Conservation (phyloP, 2,888 invertebrate species). For the Eristalinus aeneus region DNA sequence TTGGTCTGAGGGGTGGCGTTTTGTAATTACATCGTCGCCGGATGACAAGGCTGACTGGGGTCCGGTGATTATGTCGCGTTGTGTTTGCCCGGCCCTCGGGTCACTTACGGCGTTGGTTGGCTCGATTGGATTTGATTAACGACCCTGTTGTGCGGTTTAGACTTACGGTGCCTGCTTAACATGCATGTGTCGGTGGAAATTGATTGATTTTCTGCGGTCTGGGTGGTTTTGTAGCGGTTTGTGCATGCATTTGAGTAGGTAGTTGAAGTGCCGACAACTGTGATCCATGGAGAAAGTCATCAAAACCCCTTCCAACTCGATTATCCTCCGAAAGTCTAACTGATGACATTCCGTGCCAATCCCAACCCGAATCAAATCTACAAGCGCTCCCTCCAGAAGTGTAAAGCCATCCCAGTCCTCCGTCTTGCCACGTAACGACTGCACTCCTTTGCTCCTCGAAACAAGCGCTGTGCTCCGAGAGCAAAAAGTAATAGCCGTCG, state of each 20-base stretch:
- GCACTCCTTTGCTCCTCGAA: background rate
- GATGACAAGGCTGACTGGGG: background rate
- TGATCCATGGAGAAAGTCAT: too few relatives aligned
- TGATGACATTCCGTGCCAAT: too few relatives aligned
- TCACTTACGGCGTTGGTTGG: slow-evolving; percentile 24
- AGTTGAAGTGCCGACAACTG: too few relatives aligned
- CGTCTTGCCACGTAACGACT: background rate
- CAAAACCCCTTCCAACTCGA: too few relatives aligned
- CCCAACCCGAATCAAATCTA: background rate
- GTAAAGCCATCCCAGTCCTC: background rate
- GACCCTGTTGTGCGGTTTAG: background rate
- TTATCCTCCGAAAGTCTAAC: too few relatives aligned
- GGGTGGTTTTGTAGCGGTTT: background rate
- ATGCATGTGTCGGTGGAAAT: background rate
- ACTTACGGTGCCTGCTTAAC: background rate
- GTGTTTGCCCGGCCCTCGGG: background rate
- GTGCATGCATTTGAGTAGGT: background rate
- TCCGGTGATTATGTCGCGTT: background rate
- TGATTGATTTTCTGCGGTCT: background rate
- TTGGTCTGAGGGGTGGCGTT: slow-evolving; percentile 13
- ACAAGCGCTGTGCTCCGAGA: slow-evolving; percentile 1
- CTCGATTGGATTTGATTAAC: slow-evolving; percentile 41
- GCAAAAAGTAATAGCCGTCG: slow-evolving; percentile 43
- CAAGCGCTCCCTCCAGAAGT: background rate
- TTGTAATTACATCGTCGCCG: slow-evolving; percentile 35